Evolutionary conservation across 23 tunicate genomes (phyloP).

Genomic region (Aplidium turbinatum): DNA sequence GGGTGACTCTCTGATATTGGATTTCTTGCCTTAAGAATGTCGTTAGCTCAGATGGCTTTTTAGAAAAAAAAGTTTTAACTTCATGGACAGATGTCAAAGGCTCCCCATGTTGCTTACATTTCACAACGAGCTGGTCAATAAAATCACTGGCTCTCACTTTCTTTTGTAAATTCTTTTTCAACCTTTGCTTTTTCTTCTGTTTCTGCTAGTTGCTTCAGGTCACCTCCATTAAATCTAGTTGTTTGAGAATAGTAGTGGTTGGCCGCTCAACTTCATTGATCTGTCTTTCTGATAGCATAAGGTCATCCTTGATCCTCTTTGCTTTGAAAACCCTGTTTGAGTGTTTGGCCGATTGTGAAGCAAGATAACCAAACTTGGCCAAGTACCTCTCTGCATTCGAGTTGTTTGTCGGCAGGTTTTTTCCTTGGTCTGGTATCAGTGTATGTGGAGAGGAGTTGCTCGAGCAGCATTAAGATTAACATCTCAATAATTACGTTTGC

Average conservation of each 20-base stretch:
- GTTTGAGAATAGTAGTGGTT: neutral
- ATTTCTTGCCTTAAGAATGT: no score
- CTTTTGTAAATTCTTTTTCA: neutral
- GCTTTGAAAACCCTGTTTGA: slow-evolving; percentile 9
- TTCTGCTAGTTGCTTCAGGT: neutral
- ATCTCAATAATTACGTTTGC: neutral
- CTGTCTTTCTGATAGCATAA: neutral
- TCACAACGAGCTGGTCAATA: no score
- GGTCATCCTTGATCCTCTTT: slow-evolving; percentile 17
- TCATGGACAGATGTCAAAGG: no score
- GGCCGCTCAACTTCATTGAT: slow-evolving; percentile 4
- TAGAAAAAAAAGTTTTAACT: no score
- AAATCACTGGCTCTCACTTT: neutral
- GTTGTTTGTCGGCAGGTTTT: slow-evolving; percentile 13
- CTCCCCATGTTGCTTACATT: no score
- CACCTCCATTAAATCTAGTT: slow-evolving; percentile 6
- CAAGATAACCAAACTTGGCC: slow-evolving; percentile 23
- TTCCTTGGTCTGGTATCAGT: neutral
- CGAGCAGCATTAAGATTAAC: neutral
- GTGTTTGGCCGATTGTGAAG: slow-evolving; percentile 11
- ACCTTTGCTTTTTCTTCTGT: neutral
- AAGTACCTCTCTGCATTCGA: slow-evolving; percentile 10
- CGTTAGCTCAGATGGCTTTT: no score
- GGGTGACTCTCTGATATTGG: no score
- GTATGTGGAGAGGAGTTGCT: slow-evolving; percentile 8